phyloP scores from a whole-genome alignment of 2,797 vertebrate species.

The Lerista edwardsae region DNA sequence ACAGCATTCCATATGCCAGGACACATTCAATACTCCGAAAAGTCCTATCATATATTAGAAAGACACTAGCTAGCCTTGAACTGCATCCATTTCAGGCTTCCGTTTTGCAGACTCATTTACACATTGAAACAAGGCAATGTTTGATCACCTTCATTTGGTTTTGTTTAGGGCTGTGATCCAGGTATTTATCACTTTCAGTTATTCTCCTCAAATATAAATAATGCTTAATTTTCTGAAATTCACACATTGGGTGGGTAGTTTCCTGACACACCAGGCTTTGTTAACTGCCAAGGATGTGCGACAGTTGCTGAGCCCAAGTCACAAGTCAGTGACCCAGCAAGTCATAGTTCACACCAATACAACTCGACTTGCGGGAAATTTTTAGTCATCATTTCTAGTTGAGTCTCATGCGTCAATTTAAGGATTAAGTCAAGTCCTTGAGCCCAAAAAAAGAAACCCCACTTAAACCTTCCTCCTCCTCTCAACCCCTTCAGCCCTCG shows the following conservation, averaged over 20 bases:
- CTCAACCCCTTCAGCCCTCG: too few relatives aligned
- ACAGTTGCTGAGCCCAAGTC: too few relatives aligned
- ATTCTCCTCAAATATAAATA: neutral
- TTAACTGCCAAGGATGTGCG: too few relatives aligned
- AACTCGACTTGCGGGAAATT: too few relatives aligned
- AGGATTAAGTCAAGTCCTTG: too few relatives aligned
- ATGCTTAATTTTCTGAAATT: neutral
- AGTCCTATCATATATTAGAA: neutral
- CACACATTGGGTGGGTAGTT: too few relatives aligned
- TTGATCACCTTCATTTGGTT: neutral
- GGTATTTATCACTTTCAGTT: neutral
- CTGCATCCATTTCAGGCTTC: neutral
- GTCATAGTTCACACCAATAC: too few relatives aligned
- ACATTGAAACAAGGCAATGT: neutral
- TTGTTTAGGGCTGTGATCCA: neutral
- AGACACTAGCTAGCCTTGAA: neutral
- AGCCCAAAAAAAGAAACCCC: too few relatives aligned
- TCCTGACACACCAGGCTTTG: neutral
- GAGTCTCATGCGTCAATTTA: too few relatives aligned
- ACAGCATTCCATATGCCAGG: neutral
- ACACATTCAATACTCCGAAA: neutral
- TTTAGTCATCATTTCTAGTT: too few relatives aligned
- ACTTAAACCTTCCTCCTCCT: too few relatives aligned
- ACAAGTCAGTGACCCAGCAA: too few relatives aligned
- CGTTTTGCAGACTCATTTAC: neutral